Conservation (phyloP, 2,888 invertebrate genomes). For the Epinotia brunnichana region DNA sequence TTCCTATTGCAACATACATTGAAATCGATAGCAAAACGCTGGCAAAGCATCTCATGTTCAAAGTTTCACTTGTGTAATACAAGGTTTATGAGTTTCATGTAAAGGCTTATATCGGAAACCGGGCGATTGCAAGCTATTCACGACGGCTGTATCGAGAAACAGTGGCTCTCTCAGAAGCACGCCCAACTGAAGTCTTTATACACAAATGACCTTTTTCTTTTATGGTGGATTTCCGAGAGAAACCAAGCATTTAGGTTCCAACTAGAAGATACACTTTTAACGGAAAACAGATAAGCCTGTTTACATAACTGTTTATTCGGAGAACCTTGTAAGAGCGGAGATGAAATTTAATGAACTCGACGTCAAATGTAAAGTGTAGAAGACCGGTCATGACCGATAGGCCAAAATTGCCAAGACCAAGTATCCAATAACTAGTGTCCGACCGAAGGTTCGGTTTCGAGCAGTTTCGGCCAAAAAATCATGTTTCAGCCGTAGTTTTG, state of each 20-base stretch:
- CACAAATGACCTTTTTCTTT: neutral
- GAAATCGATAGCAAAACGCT: conserved; percentile 4
- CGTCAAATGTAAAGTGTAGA: no score
- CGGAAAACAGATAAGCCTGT: no score
- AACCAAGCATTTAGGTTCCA: neutral
- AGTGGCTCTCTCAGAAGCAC: neutral
- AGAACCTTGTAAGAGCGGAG: no score
- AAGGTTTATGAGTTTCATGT: conserved; percentile 18
- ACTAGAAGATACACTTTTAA: no score
- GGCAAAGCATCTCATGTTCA: conserved; percentile 7
- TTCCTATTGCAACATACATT: neutral
- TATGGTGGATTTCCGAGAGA: neutral
- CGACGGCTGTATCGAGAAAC: neutral
- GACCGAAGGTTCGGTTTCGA: no score
- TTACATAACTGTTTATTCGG: no score
- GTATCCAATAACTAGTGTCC: no score
- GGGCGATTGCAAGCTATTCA: conserved; percentile 6
- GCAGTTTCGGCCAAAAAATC: no score
- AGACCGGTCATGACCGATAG: no score
- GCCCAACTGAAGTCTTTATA: neutral
- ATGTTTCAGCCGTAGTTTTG: no score
- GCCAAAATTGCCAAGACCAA: no score
- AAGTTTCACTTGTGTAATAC: conserved; percentile 18
- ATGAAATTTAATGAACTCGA: no score
- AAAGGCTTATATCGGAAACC: conserved; percentile 23